phyloP scores from a whole-genome alignment of 2,888 invertebrate genomes.

The Napeogenes sylphis region DNA sequence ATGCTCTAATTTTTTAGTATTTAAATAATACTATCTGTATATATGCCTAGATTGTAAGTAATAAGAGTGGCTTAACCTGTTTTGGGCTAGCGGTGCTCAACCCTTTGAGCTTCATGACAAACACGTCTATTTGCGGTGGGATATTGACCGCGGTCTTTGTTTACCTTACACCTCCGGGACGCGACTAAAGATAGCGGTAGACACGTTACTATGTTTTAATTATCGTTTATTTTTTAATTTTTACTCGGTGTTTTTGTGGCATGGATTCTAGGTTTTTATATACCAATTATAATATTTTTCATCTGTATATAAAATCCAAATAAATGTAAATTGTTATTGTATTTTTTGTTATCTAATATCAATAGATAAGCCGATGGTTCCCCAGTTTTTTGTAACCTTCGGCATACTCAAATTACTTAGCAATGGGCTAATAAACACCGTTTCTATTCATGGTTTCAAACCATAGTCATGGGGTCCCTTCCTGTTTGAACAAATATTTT shows the following conservation, averaged over 20 bases:
- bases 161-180: constrained; percentile 59
- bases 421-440: constrained; percentile 48
- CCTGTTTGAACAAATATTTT: constrained; percentile 58
- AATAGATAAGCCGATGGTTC: constrained; percentile 12
- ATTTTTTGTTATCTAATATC: not conserved
- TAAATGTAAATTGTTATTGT: not conserved
- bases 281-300: too few relatives aligned
- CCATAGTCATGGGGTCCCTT: constrained; percentile 37
- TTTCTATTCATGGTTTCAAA: constrained; percentile 35
- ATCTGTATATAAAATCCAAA: too few relatives aligned
- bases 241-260: too few relatives aligned
- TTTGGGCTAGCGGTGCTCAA: constrained; percentile 8
- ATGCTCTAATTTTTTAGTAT: too few relatives aligned
- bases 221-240: not conserved
- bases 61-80: not conserved
- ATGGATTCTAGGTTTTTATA: too few relatives aligned
- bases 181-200: constrained; percentile 56
- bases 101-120: constrained; percentile 26
- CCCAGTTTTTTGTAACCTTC: constrained; percentile 10
- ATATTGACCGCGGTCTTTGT: constrained; percentile 69
- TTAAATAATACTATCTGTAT: too few relatives aligned
- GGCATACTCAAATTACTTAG: constrained; percentile 49
- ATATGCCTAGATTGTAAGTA: too few relatives aligned
- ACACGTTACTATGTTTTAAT: not conserved
- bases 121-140: constrained; percentile 62